A percentile compares a stretch with the other conserved stretches of the same genome.
Conservation (phyloP, 1,140 invertebrate genomes). For the Drosophila gunungcola region DNA sequence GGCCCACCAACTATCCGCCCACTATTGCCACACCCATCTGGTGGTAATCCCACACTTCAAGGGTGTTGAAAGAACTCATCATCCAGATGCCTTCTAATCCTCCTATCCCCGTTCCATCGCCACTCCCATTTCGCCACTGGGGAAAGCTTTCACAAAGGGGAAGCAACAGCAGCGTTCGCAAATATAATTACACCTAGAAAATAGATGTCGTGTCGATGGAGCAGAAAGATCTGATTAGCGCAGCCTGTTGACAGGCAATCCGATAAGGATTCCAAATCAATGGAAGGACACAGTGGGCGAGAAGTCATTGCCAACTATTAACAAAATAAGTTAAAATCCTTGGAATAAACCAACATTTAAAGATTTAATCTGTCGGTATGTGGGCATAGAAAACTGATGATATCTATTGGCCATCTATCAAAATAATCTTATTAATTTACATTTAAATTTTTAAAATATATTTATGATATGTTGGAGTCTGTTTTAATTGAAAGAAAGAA, state of each 20-base stretch:
- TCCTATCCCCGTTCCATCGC: slow-evolving; percentile 7
- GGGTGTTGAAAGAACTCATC: slow-evolving; percentile 50
- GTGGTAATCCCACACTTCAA: slow-evolving; percentile 52
- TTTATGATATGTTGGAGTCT: too few relatives aligned
- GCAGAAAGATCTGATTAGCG: slow-evolving; percentile 33
- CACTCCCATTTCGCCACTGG: slow-evolving; percentile 1
- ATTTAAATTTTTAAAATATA: too few relatives aligned
- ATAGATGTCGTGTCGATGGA: slow-evolving; percentile 29
- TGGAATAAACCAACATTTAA: not conserved
- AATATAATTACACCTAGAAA: slow-evolving; percentile 70
- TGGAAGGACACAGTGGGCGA: slow-evolving; percentile 12
- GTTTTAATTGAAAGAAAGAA: too few relatives aligned
- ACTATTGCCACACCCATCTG: slow-evolving; percentile 7
- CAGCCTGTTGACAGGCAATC: slow-evolving; percentile 54
- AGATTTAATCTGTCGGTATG: not conserved
- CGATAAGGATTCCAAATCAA: slow-evolving; percentile 57
- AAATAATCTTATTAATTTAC: too few relatives aligned
- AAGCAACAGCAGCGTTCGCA: slow-evolving; percentile 48
- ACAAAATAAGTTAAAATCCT: not conserved
- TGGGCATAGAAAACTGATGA: too few relatives aligned
- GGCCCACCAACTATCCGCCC: not conserved
- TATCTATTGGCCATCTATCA: too few relatives aligned
- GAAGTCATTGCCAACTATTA: not conserved
- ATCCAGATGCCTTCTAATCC: slow-evolving; percentile 43
- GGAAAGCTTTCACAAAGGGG: slow-evolving; percentile 15